Base-by-base conservation (phyloP, 2,888 invertebrate species). In the Scelioninae gen. 2 region DNA sequence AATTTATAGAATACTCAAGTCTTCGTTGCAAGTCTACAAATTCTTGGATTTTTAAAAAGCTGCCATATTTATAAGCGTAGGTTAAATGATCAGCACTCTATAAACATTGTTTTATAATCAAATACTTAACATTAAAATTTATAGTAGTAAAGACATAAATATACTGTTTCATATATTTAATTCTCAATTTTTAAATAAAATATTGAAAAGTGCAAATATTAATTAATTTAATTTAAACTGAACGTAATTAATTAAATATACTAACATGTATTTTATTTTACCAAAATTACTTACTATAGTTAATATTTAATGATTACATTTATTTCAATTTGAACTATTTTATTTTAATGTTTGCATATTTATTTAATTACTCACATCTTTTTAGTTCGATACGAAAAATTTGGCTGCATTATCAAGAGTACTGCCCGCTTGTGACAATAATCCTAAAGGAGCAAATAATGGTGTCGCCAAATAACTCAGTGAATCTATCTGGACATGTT, bases 401-500 rank as follows among this genome's bases (percentile, higher is more conserved):
- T 93, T 93, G 64, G 94, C 88, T 9, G 96, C 93, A 50, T 91
- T 89, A 53, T 94, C 92, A 73, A 93, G 91, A 73, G 94, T 89
- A 64, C 90, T 89, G 58, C 92, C 88, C 11, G 94, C 93, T 15
- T 92, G 88, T 0, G 90, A 87, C 79, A 92, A 90, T 45, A 93
- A 91, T 5, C 94, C 94, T 35, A 91, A 90, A 6, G 93, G 89
- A 15, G 92, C 89, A 63, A 96, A 87, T 57, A 94, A 90, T 75
- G 92, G 92, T 76, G 92, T 91, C 87, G 94, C 93, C 73, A 94
- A 87, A 88, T 94, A 95, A 77, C 97, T 96, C 84, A 98, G 87
- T 0, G 97, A 95, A 85, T 97, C 96, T 83, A 96, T 89, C 87
- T 97, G 97, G 78, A 97, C 91, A 87, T 97, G 96, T 87, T 98